Conservation (phyloP, 2,113 vertebrate species). For the Zosterops borbonicus region DNA sequence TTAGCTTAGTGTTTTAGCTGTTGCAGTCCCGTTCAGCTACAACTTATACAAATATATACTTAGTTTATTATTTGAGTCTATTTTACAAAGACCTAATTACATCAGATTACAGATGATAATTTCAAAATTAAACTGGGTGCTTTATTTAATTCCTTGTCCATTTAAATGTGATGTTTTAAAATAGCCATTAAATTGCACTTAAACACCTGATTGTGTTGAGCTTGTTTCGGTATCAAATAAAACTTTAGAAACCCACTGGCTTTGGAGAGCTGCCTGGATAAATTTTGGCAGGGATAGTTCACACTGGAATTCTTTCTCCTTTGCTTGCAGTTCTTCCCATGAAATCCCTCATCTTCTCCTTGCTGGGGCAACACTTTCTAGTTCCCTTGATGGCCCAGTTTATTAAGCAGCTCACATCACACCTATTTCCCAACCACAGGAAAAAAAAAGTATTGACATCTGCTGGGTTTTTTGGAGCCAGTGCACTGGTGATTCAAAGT, state of each 20-base stretch:
- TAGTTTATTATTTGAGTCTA: not conserved
- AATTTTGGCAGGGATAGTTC: not conserved
- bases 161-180: not conserved
- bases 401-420: not conserved
- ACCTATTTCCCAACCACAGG: not conserved
- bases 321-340: not conserved
- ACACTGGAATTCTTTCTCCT: not conserved
- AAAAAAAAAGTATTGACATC: not conserved
- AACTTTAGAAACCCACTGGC: not conserved
- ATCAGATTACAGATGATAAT: not conserved
- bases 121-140: not conserved
- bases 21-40: not conserved
- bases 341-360: not conserved
- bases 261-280: not conserved
- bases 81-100: not conserved
- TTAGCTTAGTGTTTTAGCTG: not conserved
- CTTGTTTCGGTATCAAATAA: not conserved
- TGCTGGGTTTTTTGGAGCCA: not conserved
- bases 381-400: not conserved
- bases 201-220: not conserved
- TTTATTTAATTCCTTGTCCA: not conserved
- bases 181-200: not conserved
- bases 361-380: not conserved
- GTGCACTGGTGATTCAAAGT: not conserved
- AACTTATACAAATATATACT: not conserved